Base-by-base conservation (phyloP, 2,888 invertebrate genomes). In the Heteromyza rotundicornis region DNA sequence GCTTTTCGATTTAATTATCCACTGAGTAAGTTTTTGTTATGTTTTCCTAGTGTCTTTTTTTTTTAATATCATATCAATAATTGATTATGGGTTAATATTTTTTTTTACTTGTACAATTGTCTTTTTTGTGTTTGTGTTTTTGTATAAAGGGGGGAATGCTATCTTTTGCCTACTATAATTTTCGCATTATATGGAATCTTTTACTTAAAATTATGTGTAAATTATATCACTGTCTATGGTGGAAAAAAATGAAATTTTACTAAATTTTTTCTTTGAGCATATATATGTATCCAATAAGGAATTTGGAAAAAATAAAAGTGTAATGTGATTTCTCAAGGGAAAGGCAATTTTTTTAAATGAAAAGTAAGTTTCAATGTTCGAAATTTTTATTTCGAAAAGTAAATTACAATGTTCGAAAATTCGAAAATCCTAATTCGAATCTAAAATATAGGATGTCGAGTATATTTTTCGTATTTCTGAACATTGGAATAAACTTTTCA, bases 11-110 rank as follows among this genome's bases (percentile, higher is more conserved):
- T 64, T 50, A 54, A 54, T 51, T 75, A 75, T 75, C 75, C 75
- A 74, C 75, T 75, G 76, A 75, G 75, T 75, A 74, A 57, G 62
- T 36, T 47, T n/a, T n/a, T n/a, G 62, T 22, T 40, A 8, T 59
- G 17, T 62, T 19, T n/a, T n/a, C n/a, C 40, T 36, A 51, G 40
- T 35, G 7, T 52, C 36, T 57, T 19, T 57, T 61, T 20, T 52
- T 49, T 17, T n/a, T n/a, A 54, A 16, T 20, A 19, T 56, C 36
- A 14, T 24, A 14, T 40, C n/a, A n/a, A n/a, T 44, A 47, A 19
- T 47, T 47, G 17, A 35, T 55, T 54, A 19, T 32, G 14, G 51
- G 40, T 35, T 36, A 47, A 47, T 40, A 40, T 40, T 14, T 40
- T 12, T n/a, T 47, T 35, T 53, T 22, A 62, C 17, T 57, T 57